These are phyloP conservation scores for Tinea pellionella DNA, from an alignment of 2,888 invertebrate species.

Conservation along the genomic window DNA sequence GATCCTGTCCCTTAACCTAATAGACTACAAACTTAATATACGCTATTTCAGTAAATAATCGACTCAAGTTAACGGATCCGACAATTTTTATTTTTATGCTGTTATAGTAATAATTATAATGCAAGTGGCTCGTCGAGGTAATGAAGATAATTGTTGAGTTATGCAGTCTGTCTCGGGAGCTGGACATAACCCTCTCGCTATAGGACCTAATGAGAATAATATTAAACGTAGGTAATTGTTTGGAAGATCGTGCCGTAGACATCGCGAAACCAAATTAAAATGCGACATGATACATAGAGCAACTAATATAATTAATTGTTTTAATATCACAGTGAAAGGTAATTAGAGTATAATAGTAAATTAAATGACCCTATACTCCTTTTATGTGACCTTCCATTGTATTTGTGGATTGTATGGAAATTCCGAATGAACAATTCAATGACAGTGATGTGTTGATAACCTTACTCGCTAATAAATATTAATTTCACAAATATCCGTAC, in stretches of 20 bases:
- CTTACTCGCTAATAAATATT: not conserved
- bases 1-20: conserved; percentile 35
- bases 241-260: not conserved
- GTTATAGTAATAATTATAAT: conserved; percentile 1
- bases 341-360: conserved; percentile 1
- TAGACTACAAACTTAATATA: not conserved
- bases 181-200: not conserved
- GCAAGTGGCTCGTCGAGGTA: not conserved
- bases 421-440: not conserved
- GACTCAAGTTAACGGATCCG: not conserved
- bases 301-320: not conserved
- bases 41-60: not conserved
- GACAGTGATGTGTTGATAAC: conserved; percentile 6
- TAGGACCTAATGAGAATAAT: not conserved
- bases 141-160: conserved; percentile 6
- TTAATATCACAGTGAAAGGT: not conserved
- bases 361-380: not conserved
- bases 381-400: not conserved
- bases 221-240: not conserved
- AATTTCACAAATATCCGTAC: not conserved
- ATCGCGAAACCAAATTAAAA: not conserved
- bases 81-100: conserved; percentile 6
- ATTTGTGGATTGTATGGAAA: not conserved
- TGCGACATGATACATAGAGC: not conserved
- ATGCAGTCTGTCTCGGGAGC: not conserved